These are phyloP conservation scores for Epinephelus lanceolatus DNA, from an alignment of 2,113 vertebrate species.

Conservation along the genomic window DNA sequence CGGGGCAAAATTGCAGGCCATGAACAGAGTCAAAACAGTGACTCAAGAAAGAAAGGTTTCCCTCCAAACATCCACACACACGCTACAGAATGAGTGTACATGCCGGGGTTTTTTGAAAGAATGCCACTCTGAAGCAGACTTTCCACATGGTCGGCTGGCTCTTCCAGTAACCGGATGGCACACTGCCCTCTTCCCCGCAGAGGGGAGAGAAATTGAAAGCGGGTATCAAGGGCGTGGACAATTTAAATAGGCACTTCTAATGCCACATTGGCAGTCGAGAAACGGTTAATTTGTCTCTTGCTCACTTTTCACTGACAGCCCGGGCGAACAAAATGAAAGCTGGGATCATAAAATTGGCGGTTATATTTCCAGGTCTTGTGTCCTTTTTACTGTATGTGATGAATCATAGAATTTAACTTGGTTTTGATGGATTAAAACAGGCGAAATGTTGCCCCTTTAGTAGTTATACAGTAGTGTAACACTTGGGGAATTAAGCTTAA, in stretches of 20 bases:
- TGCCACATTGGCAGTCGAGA: slow-evolving; percentile 10
- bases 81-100: slow-evolving; percentile 3
- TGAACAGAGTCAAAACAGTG: slow-evolving; percentile 34
- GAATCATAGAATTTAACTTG: slow-evolving; percentile 19
- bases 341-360: not conserved
- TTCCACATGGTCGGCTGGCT: slow-evolving; percentile 65
- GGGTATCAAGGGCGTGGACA: slow-evolving; percentile 54
- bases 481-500: not conserved
- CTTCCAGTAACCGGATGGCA: slow-evolving; percentile 71
- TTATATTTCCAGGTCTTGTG: not conserved
- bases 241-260: slow-evolving; percentile 40
- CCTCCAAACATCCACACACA: slow-evolving; percentile 11
- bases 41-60: slow-evolving; percentile 35
- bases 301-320: slow-evolving; percentile 26
- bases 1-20: not conserved
- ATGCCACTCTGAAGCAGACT: slow-evolving; percentile 64
- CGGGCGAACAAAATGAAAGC: slow-evolving; percentile 12
- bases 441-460: not conserved
- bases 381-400: slow-evolving; percentile 3
- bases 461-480: not conserved
- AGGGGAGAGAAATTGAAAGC: slow-evolving; percentile 37
- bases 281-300: slow-evolving; percentile 23
- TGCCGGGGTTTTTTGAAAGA: slow-evolving; percentile 17
- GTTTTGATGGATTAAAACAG: slow-evolving; percentile 12
- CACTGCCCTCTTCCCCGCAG: slow-evolving; percentile 44